Conservation (phyloP, 2,797 vertebrate genomes). For the Danio kyathit region DNA sequence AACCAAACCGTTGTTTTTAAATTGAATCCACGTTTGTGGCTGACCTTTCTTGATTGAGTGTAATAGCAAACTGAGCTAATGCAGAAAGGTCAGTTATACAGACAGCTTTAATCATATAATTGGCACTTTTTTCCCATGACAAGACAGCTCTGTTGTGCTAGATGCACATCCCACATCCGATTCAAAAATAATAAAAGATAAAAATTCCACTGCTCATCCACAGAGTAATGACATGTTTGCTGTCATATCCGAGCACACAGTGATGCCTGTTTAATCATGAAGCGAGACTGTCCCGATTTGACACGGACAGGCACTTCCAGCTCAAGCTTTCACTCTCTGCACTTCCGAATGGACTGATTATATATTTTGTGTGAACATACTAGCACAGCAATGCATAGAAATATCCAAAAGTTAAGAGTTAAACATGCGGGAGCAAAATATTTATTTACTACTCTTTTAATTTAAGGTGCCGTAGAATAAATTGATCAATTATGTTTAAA, state of each 20-base stretch:
- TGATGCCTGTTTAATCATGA: conserved; percentile 64
- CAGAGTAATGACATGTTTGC: conserved; percentile 57
- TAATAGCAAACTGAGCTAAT: conserved; percentile 82
- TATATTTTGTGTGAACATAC: not conserved
- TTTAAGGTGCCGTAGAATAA: too few species aligned
- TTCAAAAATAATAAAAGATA: conserved; percentile 44
- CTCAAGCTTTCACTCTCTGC: not conserved
- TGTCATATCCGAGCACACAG: conserved; percentile 53
- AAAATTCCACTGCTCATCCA: conserved; percentile 59
- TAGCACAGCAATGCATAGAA: not conserved
- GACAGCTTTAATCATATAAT: conserved; percentile 82
- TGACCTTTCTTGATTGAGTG: conserved; percentile 85
- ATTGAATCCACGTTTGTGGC: conserved; percentile 73
- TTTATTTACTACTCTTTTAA: too few species aligned
- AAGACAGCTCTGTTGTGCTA: conserved; percentile 62
- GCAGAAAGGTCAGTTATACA: conserved; percentile 79
- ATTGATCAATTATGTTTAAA: too few species aligned
- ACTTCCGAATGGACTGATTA: not conserved
- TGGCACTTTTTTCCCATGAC: conserved; percentile 69
- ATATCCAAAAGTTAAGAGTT: not conserved
- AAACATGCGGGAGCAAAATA: too few species aligned
- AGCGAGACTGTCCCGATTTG: conserved; percentile 47
- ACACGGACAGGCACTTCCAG: not conserved
- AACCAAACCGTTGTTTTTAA: conserved; percentile 64
- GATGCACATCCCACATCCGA: conserved; percentile 3